These are phyloP conservation scores for Hyles vespertilio DNA, from an alignment of 1,140 invertebrate species.

Conservation along the genomic window DNA sequence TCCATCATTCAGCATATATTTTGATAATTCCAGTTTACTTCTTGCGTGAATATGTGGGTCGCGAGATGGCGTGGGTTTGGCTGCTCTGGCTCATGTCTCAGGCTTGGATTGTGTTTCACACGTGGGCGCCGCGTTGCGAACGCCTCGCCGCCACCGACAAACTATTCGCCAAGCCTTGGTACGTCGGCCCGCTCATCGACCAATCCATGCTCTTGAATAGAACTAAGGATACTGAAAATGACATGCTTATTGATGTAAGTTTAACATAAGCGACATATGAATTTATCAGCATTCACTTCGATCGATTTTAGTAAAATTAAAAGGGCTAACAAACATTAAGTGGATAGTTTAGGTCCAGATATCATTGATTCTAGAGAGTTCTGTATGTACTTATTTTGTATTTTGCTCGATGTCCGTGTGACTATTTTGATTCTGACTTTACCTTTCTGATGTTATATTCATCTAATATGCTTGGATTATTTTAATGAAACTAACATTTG, in stretches of 20 bases:
- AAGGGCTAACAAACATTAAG: too few relatives aligned
- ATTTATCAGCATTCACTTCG: too few relatives aligned
- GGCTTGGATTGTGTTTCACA: conserved; percentile 95
- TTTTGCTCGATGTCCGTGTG: too few relatives aligned
- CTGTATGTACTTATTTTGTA: too few relatives aligned
- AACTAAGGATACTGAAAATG: conserved; percentile 91
- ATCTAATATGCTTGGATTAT: too few relatives aligned
- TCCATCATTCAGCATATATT: too few relatives aligned
- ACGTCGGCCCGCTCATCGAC: conserved; percentile 92
- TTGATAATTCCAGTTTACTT: conserved; percentile 78
- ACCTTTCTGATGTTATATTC: too few relatives aligned
- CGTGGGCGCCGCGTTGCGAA: conserved; percentile 97
- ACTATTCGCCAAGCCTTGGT: conserved; percentile 96
- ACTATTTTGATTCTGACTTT: too few relatives aligned
- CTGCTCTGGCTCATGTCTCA: conserved; percentile 94
- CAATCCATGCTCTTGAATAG: conserved; percentile 96
- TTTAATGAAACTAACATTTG: too few relatives aligned
- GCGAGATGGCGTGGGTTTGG: conserved; percentile 94
- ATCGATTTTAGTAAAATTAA: too few relatives aligned
- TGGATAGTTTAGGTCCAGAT: too few relatives aligned
- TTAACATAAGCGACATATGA: not conserved
- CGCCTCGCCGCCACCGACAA: conserved; percentile 96
- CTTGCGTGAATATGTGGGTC: conserved; percentile 87
- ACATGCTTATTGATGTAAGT: conserved; percentile 90
- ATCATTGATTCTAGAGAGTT: too few relatives aligned